Base-by-base conservation (phyloP, 2,797 vertebrate species). In the Valencia hispanica region DNA sequence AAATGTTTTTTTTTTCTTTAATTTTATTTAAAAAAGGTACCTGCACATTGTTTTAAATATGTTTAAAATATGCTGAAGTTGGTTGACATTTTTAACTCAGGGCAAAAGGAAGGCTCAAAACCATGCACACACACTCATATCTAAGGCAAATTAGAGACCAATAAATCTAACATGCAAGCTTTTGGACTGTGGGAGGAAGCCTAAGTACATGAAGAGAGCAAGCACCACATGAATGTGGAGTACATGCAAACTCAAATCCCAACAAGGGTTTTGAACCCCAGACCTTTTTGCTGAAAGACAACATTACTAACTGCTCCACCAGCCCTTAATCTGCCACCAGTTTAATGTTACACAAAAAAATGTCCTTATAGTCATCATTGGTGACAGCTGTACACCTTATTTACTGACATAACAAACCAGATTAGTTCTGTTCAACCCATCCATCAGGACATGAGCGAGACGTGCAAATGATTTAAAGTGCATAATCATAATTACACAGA, bases 371-470 rank as follows among this genome's bases (percentile, higher is more conserved):
- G 7, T 18, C 25, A 17, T 30, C 59, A 61, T 36, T 22, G 32
- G 18, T 25, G 22, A 36, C 36, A 25, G 34, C 9, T 25, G 63
- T 75, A 45, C 12, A 22, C 57, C 70, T 48, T 47, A 72, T 71
- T 81, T 48, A 80, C 36, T 50, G 48, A 59, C 43, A 74, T 43
- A 74, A 75, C 76, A 65, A 75, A 66, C 59, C 36, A 66, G 57
- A 85, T 79, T 65, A 69, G 48, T 41, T 73, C 57, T 18, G 69
- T 66, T 50, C 45, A 84, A 84, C 69, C 48, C 78, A 74, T 68
- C 39, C 70, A 70, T 39, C 78, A 32, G 63, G 68, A 47, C 45
- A 72, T 22, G 59, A 65, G n/a, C 8, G 48, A 57, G 1, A 53
- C 47, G 65, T 70, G 69, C 34, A n/a, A 9, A 73, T n/a, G 30